phyloP scores from a whole-genome alignment of 1,140 invertebrate genomes.

The Cydia pomonella region DNA sequence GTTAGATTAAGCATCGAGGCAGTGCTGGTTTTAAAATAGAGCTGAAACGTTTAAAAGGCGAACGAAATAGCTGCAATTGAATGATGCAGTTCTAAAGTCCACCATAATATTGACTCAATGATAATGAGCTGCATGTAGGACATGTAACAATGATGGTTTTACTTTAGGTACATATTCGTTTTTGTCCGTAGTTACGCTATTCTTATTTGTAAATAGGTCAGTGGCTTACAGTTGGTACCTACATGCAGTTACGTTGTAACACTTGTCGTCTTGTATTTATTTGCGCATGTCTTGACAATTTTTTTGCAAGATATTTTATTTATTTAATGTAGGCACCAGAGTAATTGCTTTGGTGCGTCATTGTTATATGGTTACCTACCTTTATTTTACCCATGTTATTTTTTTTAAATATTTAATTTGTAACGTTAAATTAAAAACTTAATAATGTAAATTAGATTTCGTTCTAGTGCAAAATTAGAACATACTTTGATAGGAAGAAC shows the following conservation, averaged over 20 bases:
- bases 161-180: neutral
- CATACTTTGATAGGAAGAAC: too few relatives aligned
- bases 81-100: slow-evolving; percentile 7
- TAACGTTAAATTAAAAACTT: too few relatives aligned
- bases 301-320: neutral
- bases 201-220: slow-evolving; percentile 2
- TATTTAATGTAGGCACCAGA: too few relatives aligned
- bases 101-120: slow-evolving; percentile 5
- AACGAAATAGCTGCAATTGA: slow-evolving; percentile 19
- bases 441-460: too few relatives aligned
- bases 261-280: neutral
- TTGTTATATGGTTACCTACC: too few relatives aligned
- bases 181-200: neutral
- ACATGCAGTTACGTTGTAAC: neutral
- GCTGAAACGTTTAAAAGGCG: too few relatives aligned
- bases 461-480: too few relatives aligned
- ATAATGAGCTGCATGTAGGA: neutral
- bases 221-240: neutral
- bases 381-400: too few relatives aligned
- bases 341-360: too few relatives aligned
- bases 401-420: too few relatives aligned
- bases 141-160: neutral
- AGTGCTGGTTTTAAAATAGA: too few relatives aligned
- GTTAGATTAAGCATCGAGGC: too few relatives aligned
- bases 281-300: neutral